A percentile compares a stretch with the other conserved stretches of the same genome.
These are phyloP conservation scores for Andrena cerasifolii DNA, from an alignment of 1,140 invertebrate species.

Conservation along the genomic window DNA sequence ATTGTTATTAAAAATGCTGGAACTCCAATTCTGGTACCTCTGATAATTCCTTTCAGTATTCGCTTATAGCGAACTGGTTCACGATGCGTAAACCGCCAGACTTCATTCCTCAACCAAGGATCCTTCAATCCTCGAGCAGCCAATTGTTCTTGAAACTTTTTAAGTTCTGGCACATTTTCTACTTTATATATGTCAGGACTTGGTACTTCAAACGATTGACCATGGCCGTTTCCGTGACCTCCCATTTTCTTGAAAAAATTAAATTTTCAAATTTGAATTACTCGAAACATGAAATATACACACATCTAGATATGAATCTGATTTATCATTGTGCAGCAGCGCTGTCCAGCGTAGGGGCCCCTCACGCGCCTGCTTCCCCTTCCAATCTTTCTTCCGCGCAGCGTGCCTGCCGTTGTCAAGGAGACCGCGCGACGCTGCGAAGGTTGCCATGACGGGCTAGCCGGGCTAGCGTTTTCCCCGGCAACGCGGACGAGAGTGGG, in stretches of 20 bases:
- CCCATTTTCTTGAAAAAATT: conserved; percentile 80
- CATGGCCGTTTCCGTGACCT: conserved; percentile 82
- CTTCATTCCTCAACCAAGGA: conserved; percentile 93
- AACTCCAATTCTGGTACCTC: conserved; percentile 86
- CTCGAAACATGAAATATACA: no score
- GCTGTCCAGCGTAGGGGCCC: no score
- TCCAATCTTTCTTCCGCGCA: no score
- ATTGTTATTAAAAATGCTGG: conserved; percentile 86
- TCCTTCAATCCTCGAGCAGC: conserved; percentile 88
- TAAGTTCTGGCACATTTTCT: conserved; percentile 86
- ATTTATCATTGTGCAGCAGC: no score
- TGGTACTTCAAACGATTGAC: conserved; percentile 84
- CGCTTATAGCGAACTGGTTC: conserved; percentile 69
- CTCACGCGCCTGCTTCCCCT: no score
- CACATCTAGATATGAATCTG: no score
- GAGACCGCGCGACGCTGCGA: no score
- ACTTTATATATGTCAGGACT: conserved; percentile 88
- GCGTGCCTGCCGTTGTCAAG: no score
- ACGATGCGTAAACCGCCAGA: conserved; percentile 87
- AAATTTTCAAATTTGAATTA: conserved; percentile 6
- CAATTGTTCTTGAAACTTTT: conserved; percentile 84
- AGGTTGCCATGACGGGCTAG: no score
- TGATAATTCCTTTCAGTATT: conserved; percentile 78
- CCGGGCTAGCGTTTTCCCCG: no score
- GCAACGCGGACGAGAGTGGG: no score